Percentiles rank a stretch among this genome's conserved stretches.
phyloP scores from a whole-genome alignment of 2,888 invertebrate genomes.

The Drosophila colorata region DNA sequence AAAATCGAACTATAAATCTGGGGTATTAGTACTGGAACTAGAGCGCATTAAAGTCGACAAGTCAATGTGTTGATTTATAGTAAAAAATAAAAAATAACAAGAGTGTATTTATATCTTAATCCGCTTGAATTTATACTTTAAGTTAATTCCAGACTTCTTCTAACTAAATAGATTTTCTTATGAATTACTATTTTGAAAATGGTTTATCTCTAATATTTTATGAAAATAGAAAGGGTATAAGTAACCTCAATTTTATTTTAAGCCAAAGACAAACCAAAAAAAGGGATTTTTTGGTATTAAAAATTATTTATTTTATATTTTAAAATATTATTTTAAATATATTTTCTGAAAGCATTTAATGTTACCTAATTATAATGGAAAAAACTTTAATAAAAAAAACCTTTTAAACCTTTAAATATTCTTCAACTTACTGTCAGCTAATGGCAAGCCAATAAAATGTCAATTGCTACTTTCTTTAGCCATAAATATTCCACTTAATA shows the following conservation, averaged over 20 bases:
- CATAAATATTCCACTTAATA: slow-evolving; percentile 27
- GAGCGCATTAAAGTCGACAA: slow-evolving; percentile 37
- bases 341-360: too few relatives aligned
- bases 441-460: slow-evolving; percentile 2
- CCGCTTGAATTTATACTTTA: not conserved
- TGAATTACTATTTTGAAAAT: too few relatives aligned
- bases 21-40: slow-evolving; percentile 31
- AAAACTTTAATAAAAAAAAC: too few relatives aligned
- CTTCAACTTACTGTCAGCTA: not conserved
- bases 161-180: not conserved
- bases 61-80: slow-evolving; percentile 40
- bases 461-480: slow-evolving; percentile 44
- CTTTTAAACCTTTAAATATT: not conserved
- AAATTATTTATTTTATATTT: too few relatives aligned
- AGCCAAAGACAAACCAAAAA: too few relatives aligned
- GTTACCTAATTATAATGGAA: too few relatives aligned
- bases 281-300: too few relatives aligned
- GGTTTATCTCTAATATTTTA: too few relatives aligned
- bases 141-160: not conserved
- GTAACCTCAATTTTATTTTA: too few relatives aligned
- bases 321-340: too few relatives aligned
- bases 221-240: too few relatives aligned
- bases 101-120: not conserved
- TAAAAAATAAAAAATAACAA: not conserved
- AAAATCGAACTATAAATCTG: slow-evolving; percentile 23